Evolutionary conservation across 2,797 vertebrate species (phyloP).

Genomic region (Pempheris klunzingeri): DNA sequence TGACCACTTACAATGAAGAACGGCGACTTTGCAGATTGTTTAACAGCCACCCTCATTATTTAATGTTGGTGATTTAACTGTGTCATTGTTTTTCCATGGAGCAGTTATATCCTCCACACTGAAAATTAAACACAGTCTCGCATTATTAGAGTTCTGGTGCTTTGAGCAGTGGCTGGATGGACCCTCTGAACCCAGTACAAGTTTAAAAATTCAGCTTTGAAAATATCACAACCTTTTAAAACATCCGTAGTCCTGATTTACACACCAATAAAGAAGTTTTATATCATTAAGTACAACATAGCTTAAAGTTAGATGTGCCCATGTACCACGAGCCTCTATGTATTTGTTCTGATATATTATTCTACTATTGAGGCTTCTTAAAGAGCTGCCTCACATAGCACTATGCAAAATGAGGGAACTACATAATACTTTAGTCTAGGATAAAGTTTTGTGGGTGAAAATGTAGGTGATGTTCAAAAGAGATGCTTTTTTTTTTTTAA

Average conservation of each 20-base stretch:
- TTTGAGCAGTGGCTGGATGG: background rate
- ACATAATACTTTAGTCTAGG: slow-evolving; percentile 5
- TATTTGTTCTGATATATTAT: background rate
- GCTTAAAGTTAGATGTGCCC: background rate
- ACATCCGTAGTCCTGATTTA: slow-evolving; percentile 2
- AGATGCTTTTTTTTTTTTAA: background rate
- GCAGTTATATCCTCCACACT: background rate
- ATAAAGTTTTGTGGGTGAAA: slow-evolving; percentile 10
- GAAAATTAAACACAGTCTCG: background rate
- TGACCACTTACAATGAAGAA: slow-evolving; percentile 28
- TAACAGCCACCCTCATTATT: slow-evolving; percentile 13
- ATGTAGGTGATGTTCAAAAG: slow-evolving; percentile 7
- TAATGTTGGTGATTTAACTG: background rate
- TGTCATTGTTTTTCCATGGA: background rate
- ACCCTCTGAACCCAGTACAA: background rate
- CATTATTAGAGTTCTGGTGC: background rate
- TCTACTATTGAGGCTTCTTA: slow-evolving; percentile 5
- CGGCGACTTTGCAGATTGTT: slow-evolving; percentile 21
- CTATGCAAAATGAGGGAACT: slow-evolving; percentile 14
- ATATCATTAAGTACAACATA: background rate
- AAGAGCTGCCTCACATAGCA: background rate
- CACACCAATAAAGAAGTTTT: slow-evolving; percentile 14
- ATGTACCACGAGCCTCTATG: background rate
- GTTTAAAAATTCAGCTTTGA: slow-evolving; percentile 9
- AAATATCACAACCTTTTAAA: slow-evolving; percentile 5